Evolutionary conservation across 2,888 invertebrate genomes (phyloP), one percentile per base, ranked within the genome.

Genomic region (Parochlus steinenii): DNA sequence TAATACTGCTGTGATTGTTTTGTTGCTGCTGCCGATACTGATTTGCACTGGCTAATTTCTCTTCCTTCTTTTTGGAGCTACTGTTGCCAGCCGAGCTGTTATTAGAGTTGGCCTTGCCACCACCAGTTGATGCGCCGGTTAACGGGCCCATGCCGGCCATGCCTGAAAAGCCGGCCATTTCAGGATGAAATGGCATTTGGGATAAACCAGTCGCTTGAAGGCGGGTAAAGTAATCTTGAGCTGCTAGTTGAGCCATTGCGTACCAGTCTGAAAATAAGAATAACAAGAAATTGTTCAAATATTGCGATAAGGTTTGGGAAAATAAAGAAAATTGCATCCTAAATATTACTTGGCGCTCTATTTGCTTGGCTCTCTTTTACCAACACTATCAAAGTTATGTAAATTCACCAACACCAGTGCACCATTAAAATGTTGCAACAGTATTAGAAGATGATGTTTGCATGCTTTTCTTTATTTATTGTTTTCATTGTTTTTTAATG

Each of bases 171-270:
- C 25, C 64, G 26, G 68, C 66, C 45, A 77, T 56, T 50, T 72
- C 72, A 11, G 74, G 74, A 53, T 58, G 58, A n/a, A n/a, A n/a
- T 0, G 80, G 68, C 57, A 82, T 77, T 48, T 70, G 73, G 27
- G 69, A 69, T 38, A 82, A 55, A 15, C 81, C 81, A 6, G 81
- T 76, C 3, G 81, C 81, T 56, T 85, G 85, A 43, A 86, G 61
- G 40, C 83, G 69, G 30, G 80, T 79, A 44, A 86, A 69, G 59
- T 86, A 86, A 58, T 86, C 85, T 56, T 86, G 86, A 1, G 85
- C 83, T 22, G 85, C 85, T 46, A 86, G 63, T 55, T 86, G 85
- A 26, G 85, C 83, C 80, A 86, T 83, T 15, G 81, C 81, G 83
- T 85, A 86, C 86, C 86, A 86, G 58, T 79, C 82, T 80, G 56